Base-by-base conservation (phyloP, 2,113 vertebrate genomes). In the Entelurus aequoreus region DNA sequence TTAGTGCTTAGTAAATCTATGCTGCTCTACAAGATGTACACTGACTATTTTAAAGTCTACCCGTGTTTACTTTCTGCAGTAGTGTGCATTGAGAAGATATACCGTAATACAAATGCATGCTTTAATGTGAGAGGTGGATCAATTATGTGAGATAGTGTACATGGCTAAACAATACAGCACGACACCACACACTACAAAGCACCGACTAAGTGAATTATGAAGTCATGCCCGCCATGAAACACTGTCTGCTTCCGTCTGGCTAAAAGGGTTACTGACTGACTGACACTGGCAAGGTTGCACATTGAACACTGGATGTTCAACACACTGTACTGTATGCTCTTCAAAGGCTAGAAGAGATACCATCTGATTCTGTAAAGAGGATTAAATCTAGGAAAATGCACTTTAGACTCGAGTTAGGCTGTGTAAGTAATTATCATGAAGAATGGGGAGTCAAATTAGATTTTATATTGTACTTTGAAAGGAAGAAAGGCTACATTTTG, bases 131-230 rank as follows among this genome's bases (percentile, higher is more conserved):
- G 40, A 9, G 40, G 40, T 42, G 40, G 40, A 42, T 42, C 6
- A 7, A 42, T 42, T 8, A 9, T 42, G 11, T 42, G 40, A 8
- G 40, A 28, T 28, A 3, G 28, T 28, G 28, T 28, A 46, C 36
- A 53, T 13, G 8, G 53, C 53, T 36, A 49, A 56, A 12, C 46
- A 73, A 57, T 78, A 63, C 69, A 12, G 65, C 47, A 69, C 67
- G 74, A 70, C 51, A 52, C n/a, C 65, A 55, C 50, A 72, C 72
- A 71, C 51, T 53, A 61, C 57, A 65, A 76, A 54, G 65, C 61
- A 64, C 38, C 16, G 19, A n/a, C 42, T 46, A 85, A 79, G 48
- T 63, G 56, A 80, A 76, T 78, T 72, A 78, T 48, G 38, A 66
- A 72, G 63, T 62, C 63, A 61, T 59, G 52, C 66, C 51, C 54